A percentile compares a stretch with the other conserved stretches of the same genome.
These are phyloP conservation scores for Acleris emargana DNA, from an alignment of 2,888 invertebrate species.

Conservation along the genomic window DNA sequence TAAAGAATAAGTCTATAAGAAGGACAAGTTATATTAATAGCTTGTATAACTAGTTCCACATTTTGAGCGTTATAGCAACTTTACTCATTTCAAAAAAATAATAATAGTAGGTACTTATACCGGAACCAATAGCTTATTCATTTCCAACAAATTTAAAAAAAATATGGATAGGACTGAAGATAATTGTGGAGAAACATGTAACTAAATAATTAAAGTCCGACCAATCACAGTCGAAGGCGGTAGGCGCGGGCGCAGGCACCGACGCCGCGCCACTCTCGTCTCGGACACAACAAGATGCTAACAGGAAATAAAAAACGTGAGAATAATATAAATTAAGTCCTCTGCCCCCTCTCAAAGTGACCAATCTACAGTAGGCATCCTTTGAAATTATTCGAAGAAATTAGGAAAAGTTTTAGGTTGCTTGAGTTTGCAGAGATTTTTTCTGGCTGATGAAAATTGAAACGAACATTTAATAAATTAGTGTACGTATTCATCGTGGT, in stretches of 20 bases:
- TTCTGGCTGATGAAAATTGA: too few relatives aligned
- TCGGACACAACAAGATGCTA: slow-evolving; percentile 54
- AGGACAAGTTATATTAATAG: not conserved
- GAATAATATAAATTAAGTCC: slow-evolving; percentile 78
- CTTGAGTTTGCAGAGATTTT: too few relatives aligned
- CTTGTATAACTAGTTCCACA: not conserved
- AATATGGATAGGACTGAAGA: too few relatives aligned
- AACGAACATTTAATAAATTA: too few relatives aligned
- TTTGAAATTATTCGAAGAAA: not conserved
- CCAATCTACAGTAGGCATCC: slow-evolving; percentile 16
- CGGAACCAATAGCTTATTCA: not conserved
- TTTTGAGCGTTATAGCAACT: too few relatives aligned
- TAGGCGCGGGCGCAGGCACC: slow-evolving; percentile 16
- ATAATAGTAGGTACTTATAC: too few relatives aligned
- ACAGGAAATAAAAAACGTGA: slow-evolving; percentile 80
- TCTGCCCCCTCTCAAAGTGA: slow-evolving; percentile 33
- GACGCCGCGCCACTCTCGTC: slow-evolving; percentile 32
- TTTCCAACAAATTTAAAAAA: not conserved
- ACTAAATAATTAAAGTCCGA: slow-evolving; percentile 28
- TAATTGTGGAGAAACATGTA: not conserved
- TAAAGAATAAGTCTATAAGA: too few relatives aligned
- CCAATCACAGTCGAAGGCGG: slow-evolving; percentile 27
- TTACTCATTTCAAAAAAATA: too few relatives aligned
- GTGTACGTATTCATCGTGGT: too few relatives aligned
- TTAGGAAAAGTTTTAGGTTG: too few relatives aligned